A percentile compares a stretch with the other conserved stretches of the same genome.
These are phyloP conservation scores for Leptoclinus maculatus DNA, from an alignment of 2,797 vertebrate genomes.

Conservation along the genomic window DNA sequence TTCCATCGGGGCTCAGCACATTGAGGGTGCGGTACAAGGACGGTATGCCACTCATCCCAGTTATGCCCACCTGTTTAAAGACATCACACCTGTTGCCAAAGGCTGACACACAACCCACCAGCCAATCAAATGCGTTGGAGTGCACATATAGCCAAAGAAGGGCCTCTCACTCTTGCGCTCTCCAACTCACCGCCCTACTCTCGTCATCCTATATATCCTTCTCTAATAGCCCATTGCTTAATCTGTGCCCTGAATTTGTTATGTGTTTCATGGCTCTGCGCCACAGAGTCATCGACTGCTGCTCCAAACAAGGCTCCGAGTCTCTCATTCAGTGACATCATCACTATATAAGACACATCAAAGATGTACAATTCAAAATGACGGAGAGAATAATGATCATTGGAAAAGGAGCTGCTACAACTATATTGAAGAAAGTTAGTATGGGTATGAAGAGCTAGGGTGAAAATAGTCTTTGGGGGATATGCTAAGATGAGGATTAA, in stretches of 20 bases:
- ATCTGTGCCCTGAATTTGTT: conserved; percentile 36
- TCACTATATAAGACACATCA: conserved; percentile 38
- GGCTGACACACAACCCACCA: conserved; percentile 55
- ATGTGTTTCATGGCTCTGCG: conserved; percentile 16
- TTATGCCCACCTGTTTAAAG: conserved; percentile 85
- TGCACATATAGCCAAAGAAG: conserved; percentile 81
- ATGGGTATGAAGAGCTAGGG: conserved; percentile 50
- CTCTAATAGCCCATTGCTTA: conserved; percentile 41
- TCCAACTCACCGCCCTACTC: conserved; percentile 22
- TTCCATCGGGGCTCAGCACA: conserved; percentile 80
- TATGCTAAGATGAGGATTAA: conserved; percentile 62
- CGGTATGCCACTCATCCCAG: conserved; percentile 85
- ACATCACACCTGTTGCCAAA: conserved; percentile 84
- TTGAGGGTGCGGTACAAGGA: conserved; percentile 80
- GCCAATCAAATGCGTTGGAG: conserved; percentile 74
- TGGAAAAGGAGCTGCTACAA: conserved; percentile 34
- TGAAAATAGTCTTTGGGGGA: conserved; percentile 61
- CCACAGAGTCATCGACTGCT: conserved; percentile 24
- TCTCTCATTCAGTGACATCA: conserved; percentile 46
- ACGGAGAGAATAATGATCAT: conserved; percentile 42
- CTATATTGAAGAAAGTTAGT: conserved; percentile 34
- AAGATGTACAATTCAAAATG: conserved; percentile 39
- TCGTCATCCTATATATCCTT: conserved; percentile 33
- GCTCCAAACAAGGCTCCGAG: conserved; percentile 36
- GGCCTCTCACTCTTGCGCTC: conserved; percentile 59